Evolutionary conservation across 2,113 vertebrate genomes (phyloP), one percentile per base, ranked within the genome.

Genomic region (Cryptotis parvus): DNA sequence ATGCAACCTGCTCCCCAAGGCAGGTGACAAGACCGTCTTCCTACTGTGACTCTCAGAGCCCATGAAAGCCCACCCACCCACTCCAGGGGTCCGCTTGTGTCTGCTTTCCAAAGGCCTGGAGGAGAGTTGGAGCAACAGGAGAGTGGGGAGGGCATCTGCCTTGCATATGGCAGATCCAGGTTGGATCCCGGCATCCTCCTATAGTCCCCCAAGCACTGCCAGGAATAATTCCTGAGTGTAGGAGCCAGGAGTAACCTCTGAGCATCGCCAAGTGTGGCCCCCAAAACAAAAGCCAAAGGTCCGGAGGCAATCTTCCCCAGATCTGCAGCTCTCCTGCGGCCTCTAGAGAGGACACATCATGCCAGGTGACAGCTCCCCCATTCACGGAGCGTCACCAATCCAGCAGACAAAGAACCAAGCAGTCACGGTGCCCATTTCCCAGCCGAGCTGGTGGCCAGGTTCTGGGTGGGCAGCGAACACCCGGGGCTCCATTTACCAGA

Each of bases 291-390:
- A 49, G 14, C 10, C 45, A 49, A 49, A 69, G 79, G n/a, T 69
- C 61, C 29, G 0, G 52, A 22, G 11, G 69, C 80, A 72, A 58
- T 18, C 8, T 35, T 37, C 20, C 45, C n/a, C 6, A 39, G 4
- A 70, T 45, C 52, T 29, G 11, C 68, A 52, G 63, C 55, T 22
- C 79, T 63, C 39, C 43, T 2, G 35, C n/a, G 26, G 74, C 70
- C 77, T 58, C 84, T 24, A 0, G 0, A 8, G n/a, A 4, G 0
- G 12, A 16, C 7, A 27, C 16, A 26, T 15, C 18, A 0, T 0
- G 7, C 41, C 6, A 6, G 0, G 3, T 20, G 73, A 68, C 55
- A 27, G n/a, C 68, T 45, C 68, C 2, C 4, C 61, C 3, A 15
- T n/a, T 55, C 10, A 90, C 43, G 16, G 79, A 85, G 82, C 45